A percentile compares a stretch with the other conserved stretches of the same genome.
Conservation (phyloP, 2,113 vertebrate species). For the Leucosticte australis region DNA sequence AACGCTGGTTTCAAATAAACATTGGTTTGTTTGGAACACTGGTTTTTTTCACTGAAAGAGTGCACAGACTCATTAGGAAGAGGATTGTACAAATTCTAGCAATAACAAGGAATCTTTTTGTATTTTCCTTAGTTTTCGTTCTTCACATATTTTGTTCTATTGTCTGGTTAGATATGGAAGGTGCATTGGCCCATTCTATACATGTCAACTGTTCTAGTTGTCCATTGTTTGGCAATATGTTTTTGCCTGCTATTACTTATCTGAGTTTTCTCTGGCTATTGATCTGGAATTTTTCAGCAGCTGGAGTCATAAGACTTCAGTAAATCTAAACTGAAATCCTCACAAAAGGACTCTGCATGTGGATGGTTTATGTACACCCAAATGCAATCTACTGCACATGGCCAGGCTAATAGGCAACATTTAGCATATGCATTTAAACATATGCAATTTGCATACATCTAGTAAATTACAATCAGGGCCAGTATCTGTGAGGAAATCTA, state of each 20-base stretch:
- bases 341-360: neutral
- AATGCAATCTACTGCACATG: neutral
- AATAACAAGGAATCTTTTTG: neutral
- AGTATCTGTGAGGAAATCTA: neutral
- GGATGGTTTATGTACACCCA: neutral
- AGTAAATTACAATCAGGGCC: neutral
- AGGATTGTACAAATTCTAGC: neutral
- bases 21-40: neutral
- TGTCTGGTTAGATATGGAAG: neutral
- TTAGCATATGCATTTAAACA: neutral
- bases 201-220: neutral
- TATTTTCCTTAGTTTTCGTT: neutral
- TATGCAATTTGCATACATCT: neutral
- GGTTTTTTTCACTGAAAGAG: neutral
- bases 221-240: neutral
- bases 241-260: neutral
- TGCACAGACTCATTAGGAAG: neutral
- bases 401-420: neutral
- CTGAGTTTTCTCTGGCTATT: neutral
- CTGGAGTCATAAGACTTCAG: neutral
- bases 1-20: neutral
- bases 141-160: neutral
- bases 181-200: neutral
- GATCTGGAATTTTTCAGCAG: neutral
- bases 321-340: neutral